Evolutionary conservation across 2,888 invertebrate genomes (phyloP).

Genomic region (Pheosia tremula): DNA sequence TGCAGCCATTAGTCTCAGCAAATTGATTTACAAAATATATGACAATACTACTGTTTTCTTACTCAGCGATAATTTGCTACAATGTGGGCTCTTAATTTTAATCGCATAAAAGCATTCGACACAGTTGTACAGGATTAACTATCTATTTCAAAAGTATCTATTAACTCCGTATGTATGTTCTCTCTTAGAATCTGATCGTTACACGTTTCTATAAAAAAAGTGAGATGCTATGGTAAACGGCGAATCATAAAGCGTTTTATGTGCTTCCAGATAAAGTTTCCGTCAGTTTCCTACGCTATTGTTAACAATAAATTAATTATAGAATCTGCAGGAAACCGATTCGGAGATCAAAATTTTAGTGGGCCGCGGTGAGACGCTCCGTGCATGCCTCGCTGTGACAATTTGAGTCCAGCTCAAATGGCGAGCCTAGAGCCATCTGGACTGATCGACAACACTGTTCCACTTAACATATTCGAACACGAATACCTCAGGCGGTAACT

Average conservation of each 20-base stretch:
- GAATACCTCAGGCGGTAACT: constrained; percentile 79
- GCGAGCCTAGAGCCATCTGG: constrained; percentile 72
- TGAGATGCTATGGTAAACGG: constrained; percentile 53
- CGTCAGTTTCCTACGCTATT: constrained; percentile 77
- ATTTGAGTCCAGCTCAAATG: constrained; percentile 84
- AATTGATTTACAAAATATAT: constrained; percentile 40
- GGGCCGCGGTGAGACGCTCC: constrained; percentile 75
- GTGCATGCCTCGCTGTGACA: constrained; percentile 75
- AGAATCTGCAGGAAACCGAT: constrained; percentile 84
- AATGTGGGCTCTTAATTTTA: constrained; percentile 1
- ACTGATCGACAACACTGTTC: constrained; percentile 63
- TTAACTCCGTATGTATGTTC: not conserved
- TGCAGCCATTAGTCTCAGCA: constrained; percentile 45
- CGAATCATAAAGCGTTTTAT: constrained; percentile 55
- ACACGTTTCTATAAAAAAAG: not conserved
- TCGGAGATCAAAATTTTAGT: constrained; percentile 80
- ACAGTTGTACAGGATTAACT: not conserved
- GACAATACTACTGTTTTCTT: constrained; percentile 23
- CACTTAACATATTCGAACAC: constrained; percentile 60
- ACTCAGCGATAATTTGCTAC: constrained; percentile 9
- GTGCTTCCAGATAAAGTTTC: constrained; percentile 77
- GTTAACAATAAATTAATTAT: constrained; percentile 83
- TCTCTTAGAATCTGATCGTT: not conserved
- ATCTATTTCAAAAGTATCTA: not conserved
- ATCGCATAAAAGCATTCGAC: not conserved